Percentiles rank a stretch among this genome's conserved stretches.
phyloP scores from a whole-genome alignment of 2,797 vertebrate genomes.

The Schizopygopsis malacanthus region DNA sequence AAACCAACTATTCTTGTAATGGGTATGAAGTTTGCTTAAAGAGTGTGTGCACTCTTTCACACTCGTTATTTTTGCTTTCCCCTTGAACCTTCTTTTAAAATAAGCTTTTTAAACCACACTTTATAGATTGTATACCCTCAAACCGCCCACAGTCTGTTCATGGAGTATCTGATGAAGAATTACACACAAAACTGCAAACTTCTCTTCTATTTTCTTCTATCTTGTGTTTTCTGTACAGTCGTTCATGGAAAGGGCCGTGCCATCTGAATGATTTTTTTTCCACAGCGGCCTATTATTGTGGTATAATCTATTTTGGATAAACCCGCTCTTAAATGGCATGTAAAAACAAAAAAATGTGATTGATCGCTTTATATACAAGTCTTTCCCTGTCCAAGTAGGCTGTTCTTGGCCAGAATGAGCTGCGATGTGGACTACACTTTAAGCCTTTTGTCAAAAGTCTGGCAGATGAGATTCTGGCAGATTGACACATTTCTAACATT shows the following conservation, averaged over 20 bases:
- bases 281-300: background rate
- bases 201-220: background rate
- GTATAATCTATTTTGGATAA: slow-evolving; percentile 10
- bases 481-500: background rate
- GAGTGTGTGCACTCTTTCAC: background rate
- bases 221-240: background rate
- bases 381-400: background rate
- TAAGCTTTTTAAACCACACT: slow-evolving; percentile 1
- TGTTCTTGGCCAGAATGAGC: background rate
- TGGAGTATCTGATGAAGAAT: background rate
- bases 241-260: background rate
- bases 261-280: background rate
- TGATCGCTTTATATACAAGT: background rate
- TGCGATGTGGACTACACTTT: background rate
- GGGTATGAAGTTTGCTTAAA: slow-evolving; percentile 46
- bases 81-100: slow-evolving; percentile 7
- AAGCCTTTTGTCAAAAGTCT: slow-evolving; percentile 1
- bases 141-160: slow-evolving; percentile 12
- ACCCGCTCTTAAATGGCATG: background rate
- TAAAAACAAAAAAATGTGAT: slow-evolving; percentile 15
- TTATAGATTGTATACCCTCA: slow-evolving; percentile 11
- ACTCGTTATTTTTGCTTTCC: background rate
- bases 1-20: slow-evolving; percentile 48
- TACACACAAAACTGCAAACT: background rate
- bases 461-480: background rate